These are phyloP conservation scores for Coccyzus lansbergi DNA, from an alignment of 2,797 vertebrate genomes.

Conservation along the genomic window DNA sequence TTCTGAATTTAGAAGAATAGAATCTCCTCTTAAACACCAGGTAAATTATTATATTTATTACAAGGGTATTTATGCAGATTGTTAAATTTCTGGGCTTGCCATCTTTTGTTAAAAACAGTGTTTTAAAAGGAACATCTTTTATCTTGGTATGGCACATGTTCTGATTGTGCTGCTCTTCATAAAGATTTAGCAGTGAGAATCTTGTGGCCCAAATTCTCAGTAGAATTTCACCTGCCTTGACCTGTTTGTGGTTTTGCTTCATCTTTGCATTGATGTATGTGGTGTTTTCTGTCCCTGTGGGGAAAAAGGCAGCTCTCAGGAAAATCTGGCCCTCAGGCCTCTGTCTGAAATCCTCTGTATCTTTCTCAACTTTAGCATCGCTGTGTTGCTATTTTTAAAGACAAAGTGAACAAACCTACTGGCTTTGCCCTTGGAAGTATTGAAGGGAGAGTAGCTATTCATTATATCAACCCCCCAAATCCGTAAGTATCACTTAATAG, in stretches of 20 bases:
- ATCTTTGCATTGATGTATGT: neutral
- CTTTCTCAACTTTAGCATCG: slow-evolving; percentile 84
- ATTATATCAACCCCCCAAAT: slow-evolving; percentile 98
- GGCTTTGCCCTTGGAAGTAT: slow-evolving; percentile 98
- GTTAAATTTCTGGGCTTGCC: neutral
- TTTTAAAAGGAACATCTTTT: neutral
- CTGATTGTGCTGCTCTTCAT: neutral
- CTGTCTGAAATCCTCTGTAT: slow-evolving; percentile 2
- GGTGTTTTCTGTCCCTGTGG: neutral
- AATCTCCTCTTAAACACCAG: slow-evolving; percentile 98
- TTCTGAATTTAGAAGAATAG: slow-evolving; percentile 96
- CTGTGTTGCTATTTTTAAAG: slow-evolving; percentile 98
- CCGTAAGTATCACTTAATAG: slow-evolving; percentile 85
- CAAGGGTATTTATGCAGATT: neutral
- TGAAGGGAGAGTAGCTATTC: slow-evolving; percentile 96
- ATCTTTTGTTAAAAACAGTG: neutral
- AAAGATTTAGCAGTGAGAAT: neutral
- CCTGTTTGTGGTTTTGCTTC: neutral
- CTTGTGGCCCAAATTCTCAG: neutral
- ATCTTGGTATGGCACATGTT: accelerated
- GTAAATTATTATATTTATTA: slow-evolving; percentile 64
- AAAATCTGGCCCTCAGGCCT: neutral
- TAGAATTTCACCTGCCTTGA: neutral
- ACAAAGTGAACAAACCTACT: slow-evolving; percentile 98
- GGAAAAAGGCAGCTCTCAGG: neutral